Evolutionary conservation across 2,888 invertebrate genomes (phyloP).

Genomic region (Tanypteryx hageni): DNA sequence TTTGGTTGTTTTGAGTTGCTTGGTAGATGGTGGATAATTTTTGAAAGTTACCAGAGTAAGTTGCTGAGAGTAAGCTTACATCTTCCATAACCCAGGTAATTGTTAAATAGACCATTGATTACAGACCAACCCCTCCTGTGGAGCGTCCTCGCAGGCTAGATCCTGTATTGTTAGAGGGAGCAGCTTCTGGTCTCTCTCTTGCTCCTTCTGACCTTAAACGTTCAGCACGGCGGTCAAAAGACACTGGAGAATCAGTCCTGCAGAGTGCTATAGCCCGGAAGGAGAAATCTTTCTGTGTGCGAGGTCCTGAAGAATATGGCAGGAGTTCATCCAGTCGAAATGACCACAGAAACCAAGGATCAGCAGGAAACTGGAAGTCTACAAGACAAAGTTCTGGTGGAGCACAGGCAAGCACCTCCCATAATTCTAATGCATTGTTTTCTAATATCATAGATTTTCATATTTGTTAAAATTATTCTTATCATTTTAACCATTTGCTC

Average conservation of each 20-base stretch:
- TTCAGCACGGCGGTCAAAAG: constrained; percentile 81
- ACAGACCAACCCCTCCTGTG: constrained; percentile 37
- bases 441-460: not conserved
- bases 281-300: constrained; percentile 81
- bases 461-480: not conserved
- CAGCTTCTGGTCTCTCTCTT: constrained; percentile 19
- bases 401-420: constrained; percentile 37
- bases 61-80: no score
- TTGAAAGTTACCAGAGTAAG: no score
- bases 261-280: constrained; percentile 85
- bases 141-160: constrained; percentile 37
- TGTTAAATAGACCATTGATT: no score
- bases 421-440: not conserved
- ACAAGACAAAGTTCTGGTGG: constrained; percentile 65
- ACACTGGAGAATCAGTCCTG: constrained; percentile 79
- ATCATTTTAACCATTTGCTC: not conserved
- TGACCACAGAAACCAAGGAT: constrained; percentile 24
- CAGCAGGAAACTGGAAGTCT: constrained; percentile 56
- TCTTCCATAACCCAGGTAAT: no score
- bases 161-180: constrained; percentile 66
- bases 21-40: no score
- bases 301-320: constrained; percentile 59
- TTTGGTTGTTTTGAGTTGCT: no score
- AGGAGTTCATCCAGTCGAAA: constrained; percentile 31
- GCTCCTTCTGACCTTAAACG: constrained; percentile 77